Evolutionary conservation across 2,113 vertebrate species (phyloP).

Genomic region (Sturnus vulgaris): DNA sequence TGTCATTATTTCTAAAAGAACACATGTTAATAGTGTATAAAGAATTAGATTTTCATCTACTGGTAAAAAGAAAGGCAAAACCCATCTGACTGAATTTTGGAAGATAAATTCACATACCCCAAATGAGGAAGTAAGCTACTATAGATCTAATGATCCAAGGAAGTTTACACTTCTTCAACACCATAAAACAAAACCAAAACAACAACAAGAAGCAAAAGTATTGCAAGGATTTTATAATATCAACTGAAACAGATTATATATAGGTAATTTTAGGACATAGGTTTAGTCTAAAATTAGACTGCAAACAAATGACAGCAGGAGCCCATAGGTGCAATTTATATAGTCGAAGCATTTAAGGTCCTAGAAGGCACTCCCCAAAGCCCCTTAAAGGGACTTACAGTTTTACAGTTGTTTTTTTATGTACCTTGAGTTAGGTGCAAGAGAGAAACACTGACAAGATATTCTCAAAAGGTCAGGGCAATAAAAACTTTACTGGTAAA

Average conservation of each 20-base stretch:
- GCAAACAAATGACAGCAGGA: not conserved
- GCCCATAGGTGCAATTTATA: not conserved
- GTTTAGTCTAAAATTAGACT: not conserved
- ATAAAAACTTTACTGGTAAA: not conserved
- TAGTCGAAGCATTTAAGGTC: not conserved
- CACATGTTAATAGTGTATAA: not conserved
- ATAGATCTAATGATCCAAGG: accelerated
- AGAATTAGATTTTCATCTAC: not conserved
- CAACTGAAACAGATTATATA: not conserved
- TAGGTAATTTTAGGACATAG: not conserved
- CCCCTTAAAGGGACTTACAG: accelerated
- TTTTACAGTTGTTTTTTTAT: not conserved
- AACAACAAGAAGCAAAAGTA: not conserved
- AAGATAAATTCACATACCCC: not conserved
- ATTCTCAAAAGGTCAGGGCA: not conserved
- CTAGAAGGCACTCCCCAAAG: not conserved
- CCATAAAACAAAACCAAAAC: not conserved
- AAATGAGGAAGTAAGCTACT: not conserved
- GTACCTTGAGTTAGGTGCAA: not conserved
- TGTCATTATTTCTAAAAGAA: not conserved
- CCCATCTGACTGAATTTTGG: not conserved
- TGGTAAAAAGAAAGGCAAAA: not conserved
- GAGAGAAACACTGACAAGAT: not conserved
- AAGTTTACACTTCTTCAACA: not conserved
- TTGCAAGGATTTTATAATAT: not conserved